These are phyloP conservation scores for Pungitius pungitius DNA, from an alignment of 2,113 vertebrate genomes.

Conservation along the genomic window DNA sequence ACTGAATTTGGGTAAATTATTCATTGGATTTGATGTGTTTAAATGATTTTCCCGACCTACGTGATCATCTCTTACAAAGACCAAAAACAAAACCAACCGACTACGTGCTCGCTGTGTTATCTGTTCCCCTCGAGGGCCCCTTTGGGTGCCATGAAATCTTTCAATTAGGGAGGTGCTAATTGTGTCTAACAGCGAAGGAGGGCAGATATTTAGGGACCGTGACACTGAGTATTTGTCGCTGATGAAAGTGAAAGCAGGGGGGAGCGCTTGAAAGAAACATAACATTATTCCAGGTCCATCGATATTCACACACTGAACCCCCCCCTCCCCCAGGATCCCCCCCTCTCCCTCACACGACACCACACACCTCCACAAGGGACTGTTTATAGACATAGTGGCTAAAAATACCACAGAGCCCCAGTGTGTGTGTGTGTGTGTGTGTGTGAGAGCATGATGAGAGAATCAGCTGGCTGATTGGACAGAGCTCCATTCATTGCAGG, in stretches of 20 bases:
- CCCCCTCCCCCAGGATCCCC: conserved; percentile 11
- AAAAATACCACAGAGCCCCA: conserved; percentile 46
- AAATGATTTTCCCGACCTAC: neutral
- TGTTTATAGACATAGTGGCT: conserved; percentile 14
- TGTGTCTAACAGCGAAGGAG: conserved; percentile 4
- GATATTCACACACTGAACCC: conserved; percentile 12
- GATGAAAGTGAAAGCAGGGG: conserved; percentile 19
- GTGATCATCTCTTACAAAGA: neutral
- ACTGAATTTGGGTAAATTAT: no score
- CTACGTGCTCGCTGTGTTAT: neutral
- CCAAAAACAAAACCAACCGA: neutral
- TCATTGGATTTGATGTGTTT: neutral
- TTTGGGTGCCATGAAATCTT: conserved; percentile 10
- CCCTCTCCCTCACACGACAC: no score
- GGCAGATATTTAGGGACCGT: neutral
- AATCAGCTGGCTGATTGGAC: conserved; percentile 43
- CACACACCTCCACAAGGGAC: neutral
- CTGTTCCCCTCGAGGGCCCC: neutral
- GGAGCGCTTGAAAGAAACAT: neutral
- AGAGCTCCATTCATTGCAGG: conserved; percentile 46
- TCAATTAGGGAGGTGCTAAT: conserved; percentile 14
- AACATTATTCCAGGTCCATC: neutral
- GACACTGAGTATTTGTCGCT: conserved; percentile 13
- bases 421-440: conserved; percentile 10
- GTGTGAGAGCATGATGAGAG: conserved; percentile 17